Conservation (phyloP, 2,888 invertebrate species). For the Sceliomorpha sp. region DNA sequence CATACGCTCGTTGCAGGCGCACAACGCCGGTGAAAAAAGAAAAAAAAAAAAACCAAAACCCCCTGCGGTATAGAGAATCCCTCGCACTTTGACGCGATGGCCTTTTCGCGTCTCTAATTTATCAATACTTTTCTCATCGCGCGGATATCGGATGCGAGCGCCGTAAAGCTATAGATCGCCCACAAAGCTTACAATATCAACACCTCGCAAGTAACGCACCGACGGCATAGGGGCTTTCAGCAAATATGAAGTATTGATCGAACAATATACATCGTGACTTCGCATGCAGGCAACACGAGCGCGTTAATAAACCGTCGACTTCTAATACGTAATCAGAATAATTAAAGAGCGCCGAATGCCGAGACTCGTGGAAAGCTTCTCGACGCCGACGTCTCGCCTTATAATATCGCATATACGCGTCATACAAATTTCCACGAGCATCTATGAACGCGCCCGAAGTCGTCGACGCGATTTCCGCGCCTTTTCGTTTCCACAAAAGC, state of each 20-base stretch:
- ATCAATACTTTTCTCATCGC: conserved; percentile 17
- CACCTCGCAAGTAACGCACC: conserved; percentile 6
- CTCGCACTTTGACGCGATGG: conserved; percentile 16
- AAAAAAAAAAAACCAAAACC: too few species aligned
- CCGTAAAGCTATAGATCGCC: conserved; percentile 10
- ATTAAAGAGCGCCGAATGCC: conserved; percentile 18
- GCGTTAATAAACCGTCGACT: conserved; percentile 21
- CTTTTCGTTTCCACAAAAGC: not conserved
- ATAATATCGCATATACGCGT: too few species aligned
- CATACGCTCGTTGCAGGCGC: conserved; percentile 9
- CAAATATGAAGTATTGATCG: conserved; percentile 27
- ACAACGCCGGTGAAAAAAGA: conserved; percentile 11
- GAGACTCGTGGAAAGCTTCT: conserved; percentile 11
- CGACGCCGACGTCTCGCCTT: too few species aligned
- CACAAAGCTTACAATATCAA: conserved; percentile 22
- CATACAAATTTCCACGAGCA: too few species aligned
- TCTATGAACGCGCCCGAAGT: too few species aligned
- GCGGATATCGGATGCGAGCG: too few species aligned
- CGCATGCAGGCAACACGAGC: conserved; percentile 14
- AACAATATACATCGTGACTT: conserved; percentile 21
- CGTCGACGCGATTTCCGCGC: too few species aligned
- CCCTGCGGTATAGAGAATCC: conserved; percentile 7
- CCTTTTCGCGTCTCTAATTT: conserved; percentile 23
- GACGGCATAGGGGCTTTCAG: conserved; percentile 10
- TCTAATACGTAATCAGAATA: conserved; percentile 28